Evolutionary conservation across 2,888 invertebrate species (phyloP), one percentile per base, ranked within the genome.

Genomic region (Shargacucullia verbasci): DNA sequence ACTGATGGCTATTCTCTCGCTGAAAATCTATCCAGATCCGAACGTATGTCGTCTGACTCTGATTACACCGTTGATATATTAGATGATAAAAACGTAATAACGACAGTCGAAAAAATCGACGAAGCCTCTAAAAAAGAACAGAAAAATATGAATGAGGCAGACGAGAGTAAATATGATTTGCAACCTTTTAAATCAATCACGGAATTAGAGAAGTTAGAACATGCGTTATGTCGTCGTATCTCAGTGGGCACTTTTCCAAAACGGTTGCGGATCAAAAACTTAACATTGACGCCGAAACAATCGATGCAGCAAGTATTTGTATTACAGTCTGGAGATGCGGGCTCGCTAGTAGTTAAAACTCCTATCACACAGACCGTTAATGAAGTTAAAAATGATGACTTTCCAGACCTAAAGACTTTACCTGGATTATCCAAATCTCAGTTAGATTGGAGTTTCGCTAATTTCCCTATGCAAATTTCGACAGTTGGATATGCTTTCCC

Each of bases 401-500:
- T 82, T 31, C 29, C 78, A 10, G 80, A 86, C 53, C 37, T 87
- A 0, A 78, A 78, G 46, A 50, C 73, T 33, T 57, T 84, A 29
- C 74, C 84, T 14, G 55, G 72, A 5, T 49, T 88, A n/a, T 78
- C 86, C 1, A 83, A 83, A 45, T 58, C 82, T 12, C 72, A 76
- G 41, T 66, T 86, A 15, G 78, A 88, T 66, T 87, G 82, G 80
- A 80, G 64, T 35, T 84, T 85, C 31, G 35, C 81, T 10, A 77
- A 78, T 15, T 77, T 90, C 45, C 91, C 92, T 8, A 67, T 86
- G 73, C 88, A 90, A 70, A 80, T 90, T 49, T 72, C 91, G 20
- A 90, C 91, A 0, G 84, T 92, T 12, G 89, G 87, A 5, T 92
- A 88, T 63, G 80, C 85, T 52, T 84, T 89, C 53, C 82, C 86